A percentile compares a stretch with the other conserved stretches of the same genome.
These are phyloP conservation scores for Rousettus leschenaultii DNA, from an alignment of 2,113 vertebrate species.

Conservation along the genomic window DNA sequence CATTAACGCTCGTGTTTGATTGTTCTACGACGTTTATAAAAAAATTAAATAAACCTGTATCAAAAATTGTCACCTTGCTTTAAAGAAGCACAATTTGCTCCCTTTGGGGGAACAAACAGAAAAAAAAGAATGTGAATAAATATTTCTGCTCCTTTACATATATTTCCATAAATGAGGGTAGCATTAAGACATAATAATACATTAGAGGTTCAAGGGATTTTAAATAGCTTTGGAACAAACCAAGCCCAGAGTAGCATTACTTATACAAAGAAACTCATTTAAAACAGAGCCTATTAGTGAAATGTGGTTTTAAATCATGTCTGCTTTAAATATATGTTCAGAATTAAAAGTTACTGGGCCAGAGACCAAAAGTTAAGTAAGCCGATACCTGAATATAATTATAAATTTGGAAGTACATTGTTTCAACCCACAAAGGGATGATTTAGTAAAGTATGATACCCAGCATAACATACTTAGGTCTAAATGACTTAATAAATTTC, in stretches of 20 bases:
- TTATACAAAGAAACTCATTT: slow-evolving; percentile 57
- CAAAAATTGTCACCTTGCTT: slow-evolving; percentile 63
- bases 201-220: slow-evolving; percentile 48
- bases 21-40: slow-evolving; percentile 11
- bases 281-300: slow-evolving; percentile 58
- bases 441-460: slow-evolving; percentile 34
- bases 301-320: slow-evolving; percentile 57
- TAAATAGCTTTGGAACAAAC: slow-evolving; percentile 59
- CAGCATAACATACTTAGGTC: neutral
- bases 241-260: slow-evolving; percentile 45
- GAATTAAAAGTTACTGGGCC: slow-evolving; percentile 50
- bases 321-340: slow-evolving; percentile 64
- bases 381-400: slow-evolving; percentile 29
- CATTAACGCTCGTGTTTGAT: slow-evolving; percentile 61
- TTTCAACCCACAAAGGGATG: slow-evolving; percentile 20
- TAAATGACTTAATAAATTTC: slow-evolving; percentile 33
- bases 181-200: slow-evolving; percentile 25
- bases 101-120: neutral
- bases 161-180: slow-evolving; percentile 46
- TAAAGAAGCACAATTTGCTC: slow-evolving; percentile 41
- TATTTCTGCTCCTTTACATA: slow-evolving; percentile 3
- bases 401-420: slow-evolving; percentile 29
- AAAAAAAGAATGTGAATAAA: slow-evolving; percentile 32
- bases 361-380: slow-evolving; percentile 55
- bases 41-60: slow-evolving; percentile 68